These are phyloP conservation scores for Macrophya annulata DNA, from an alignment of 2,888 invertebrate species.

Conservation along the genomic window DNA sequence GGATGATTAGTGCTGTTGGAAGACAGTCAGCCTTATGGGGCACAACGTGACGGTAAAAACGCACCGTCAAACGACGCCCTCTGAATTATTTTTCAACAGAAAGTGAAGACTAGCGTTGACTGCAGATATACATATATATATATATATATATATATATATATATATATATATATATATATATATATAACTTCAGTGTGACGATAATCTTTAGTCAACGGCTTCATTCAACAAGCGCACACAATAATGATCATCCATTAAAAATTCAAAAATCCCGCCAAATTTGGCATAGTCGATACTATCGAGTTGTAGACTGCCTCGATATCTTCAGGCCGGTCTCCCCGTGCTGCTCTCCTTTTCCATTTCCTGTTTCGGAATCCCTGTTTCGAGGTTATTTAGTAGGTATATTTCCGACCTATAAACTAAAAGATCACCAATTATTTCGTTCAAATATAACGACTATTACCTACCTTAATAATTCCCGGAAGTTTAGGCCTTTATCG, in stretches of 20 bases:
- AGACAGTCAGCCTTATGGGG: no score
- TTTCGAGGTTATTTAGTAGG: constrained; percentile 62
- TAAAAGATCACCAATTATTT: constrained; percentile 59
- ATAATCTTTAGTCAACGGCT: no score
- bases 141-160: no score
- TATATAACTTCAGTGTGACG: no score
- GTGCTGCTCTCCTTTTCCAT: constrained; percentile 64
- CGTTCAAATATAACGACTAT: constrained; percentile 60
- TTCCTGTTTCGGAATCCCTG: constrained; percentile 65
- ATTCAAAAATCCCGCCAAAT: background rate
- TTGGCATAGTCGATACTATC: constrained; percentile 25
- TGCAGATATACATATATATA: no score
- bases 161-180: no score
- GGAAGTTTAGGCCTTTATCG: constrained; percentile 40
- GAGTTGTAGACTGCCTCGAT: background rate
- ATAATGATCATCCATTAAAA: background rate
- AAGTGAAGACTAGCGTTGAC: no score
- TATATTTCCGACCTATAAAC: constrained; percentile 60
- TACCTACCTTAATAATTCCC: constrained; percentile 35
- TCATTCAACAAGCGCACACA: constrained; percentile 6
- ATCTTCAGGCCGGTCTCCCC: constrained; percentile 7
- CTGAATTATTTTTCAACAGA: no score
- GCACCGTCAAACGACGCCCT: no score
- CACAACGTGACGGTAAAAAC: no score
- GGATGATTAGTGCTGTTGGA: background rate